phyloP scores from a whole-genome alignment of 2,888 invertebrate species.

The Apomyelois bistriatella region DNA sequence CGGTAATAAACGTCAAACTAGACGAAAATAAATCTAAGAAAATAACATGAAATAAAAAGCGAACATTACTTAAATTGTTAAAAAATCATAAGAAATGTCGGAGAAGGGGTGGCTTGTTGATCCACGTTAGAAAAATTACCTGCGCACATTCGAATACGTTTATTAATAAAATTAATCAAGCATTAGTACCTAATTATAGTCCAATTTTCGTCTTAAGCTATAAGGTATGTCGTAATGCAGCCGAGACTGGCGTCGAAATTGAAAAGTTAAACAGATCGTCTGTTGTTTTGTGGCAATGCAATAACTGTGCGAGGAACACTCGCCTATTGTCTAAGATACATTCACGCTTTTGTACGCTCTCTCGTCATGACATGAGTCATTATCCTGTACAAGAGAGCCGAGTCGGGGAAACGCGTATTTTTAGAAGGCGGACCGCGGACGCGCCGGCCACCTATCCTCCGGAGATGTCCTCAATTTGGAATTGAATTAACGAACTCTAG shows the following conservation, averaged over 20 bases:
- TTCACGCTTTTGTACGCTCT: constrained; percentile 43
- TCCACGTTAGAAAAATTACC: too few species aligned
- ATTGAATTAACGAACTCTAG: constrained; percentile 24
- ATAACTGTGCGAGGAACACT: constrained; percentile 25
- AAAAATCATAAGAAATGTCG: too few species aligned
- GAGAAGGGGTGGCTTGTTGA: too few species aligned
- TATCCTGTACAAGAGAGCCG: constrained; percentile 66
- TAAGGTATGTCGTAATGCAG: not conserved
- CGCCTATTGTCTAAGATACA: constrained; percentile 40
- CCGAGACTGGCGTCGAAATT: constrained; percentile 8
- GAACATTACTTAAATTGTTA: too few species aligned
- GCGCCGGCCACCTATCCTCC: constrained; percentile 37
- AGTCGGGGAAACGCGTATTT: constrained; percentile 70
- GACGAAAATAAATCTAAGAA: not conserved
- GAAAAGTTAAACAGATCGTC: constrained; percentile 14
- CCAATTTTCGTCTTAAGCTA: not conserved
- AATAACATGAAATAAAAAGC: not conserved
- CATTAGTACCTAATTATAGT: not conserved
- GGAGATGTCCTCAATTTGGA: constrained; percentile 32
- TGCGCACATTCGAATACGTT: too few species aligned
- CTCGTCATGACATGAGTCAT: constrained; percentile 68
- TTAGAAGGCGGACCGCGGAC: constrained; percentile 61
- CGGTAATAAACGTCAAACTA: constrained; percentile 13
- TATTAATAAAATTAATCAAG: too few species aligned
- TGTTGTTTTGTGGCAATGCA: constrained; percentile 15